Percentiles rank a stretch among this genome's conserved stretches.
phyloP scores from a whole-genome alignment of 2,888 invertebrate species.

The Megaustenia siamemsis region DNA sequence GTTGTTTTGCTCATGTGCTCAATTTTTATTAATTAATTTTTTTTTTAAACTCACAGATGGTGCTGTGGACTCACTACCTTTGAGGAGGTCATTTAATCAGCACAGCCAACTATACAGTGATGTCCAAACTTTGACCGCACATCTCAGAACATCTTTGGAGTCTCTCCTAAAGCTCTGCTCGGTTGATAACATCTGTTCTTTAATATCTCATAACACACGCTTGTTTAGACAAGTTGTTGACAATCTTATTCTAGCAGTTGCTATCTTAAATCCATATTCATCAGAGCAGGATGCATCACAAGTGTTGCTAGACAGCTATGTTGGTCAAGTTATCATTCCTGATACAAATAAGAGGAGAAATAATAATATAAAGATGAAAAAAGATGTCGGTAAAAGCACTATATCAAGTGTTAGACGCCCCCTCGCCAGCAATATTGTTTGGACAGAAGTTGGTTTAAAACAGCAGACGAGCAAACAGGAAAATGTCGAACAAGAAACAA shows the following conservation, averaged over 20 bases:
- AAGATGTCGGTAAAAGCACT: neutral
- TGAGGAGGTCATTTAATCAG: neutral
- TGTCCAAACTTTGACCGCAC: neutral
- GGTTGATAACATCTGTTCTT: neutral
- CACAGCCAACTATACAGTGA: neutral
- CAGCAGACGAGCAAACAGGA: neutral
- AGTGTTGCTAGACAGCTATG: neutral
- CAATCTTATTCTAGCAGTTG: neutral
- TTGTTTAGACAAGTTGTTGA: slow-evolving; percentile 27
- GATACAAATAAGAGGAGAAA: neutral
- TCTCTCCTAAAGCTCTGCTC: neutral
- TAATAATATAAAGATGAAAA: neutral
- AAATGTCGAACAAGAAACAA: neutral
- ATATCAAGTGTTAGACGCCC: neutral
- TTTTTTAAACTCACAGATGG: slow-evolving; percentile 7
- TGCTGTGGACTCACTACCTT: neutral
- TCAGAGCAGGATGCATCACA: neutral
- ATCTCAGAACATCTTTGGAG: neutral
- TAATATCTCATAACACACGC: neutral
- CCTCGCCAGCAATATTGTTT: neutral
- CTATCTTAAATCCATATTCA: slow-evolving; percentile 26
- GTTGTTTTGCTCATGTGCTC: no score
- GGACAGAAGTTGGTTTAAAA: neutral
- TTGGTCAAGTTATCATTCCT: neutral
- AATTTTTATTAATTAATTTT: no score